Base-by-base conservation (phyloP, 2,113 vertebrate genomes). In the Notarius quadriscutis region DNA sequence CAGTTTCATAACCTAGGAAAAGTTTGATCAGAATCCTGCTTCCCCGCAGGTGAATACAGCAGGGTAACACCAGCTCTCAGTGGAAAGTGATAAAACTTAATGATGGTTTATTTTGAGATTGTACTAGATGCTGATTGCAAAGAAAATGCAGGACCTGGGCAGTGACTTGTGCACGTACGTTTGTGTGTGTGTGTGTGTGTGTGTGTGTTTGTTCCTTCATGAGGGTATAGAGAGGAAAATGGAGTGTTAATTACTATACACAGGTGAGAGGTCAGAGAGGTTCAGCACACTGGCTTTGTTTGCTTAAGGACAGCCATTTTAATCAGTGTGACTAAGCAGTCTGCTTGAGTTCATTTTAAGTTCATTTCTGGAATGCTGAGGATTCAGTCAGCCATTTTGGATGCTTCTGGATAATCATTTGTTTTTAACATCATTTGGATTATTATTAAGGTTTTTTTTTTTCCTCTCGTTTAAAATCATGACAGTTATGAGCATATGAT, bases 241-340 rank as follows among this genome's bases (percentile, higher is more conserved):
- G 79, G 71, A 82, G 84, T 90, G 84, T 91, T 89, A 92, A 92
- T 92, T 88, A 87, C 74, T n/a, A 9, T 60, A 82, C 57, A 80
- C 12, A 81, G 87, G 90, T 90, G 79, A 92, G 85, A 89, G 90
- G 88, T 90, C 87, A 92, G 57, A 79, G 82, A 88, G 79, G 86
- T 87, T 84, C 87, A 58, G 84, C 85, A 89, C 88, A 67, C 92
- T 90, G 85, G 89, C 4, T 22, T 81, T 8, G 87, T 90, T 65
- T 72, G 75, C 89, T 84, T 85, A 90, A 86, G 67, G 78, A 84
- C 86, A 75, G 87, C 81, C 89, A 84, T 89, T 90, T 89, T 88
- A 83, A 83, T 88, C 51, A 81, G 81, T 83, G 75, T 83, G 87
- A 87, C 83, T 87, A 87, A 83, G 85, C 85, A 87, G 18, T 18